Conservation (phyloP, 2,888 invertebrate species). For the Palloptera scutellata region DNA sequence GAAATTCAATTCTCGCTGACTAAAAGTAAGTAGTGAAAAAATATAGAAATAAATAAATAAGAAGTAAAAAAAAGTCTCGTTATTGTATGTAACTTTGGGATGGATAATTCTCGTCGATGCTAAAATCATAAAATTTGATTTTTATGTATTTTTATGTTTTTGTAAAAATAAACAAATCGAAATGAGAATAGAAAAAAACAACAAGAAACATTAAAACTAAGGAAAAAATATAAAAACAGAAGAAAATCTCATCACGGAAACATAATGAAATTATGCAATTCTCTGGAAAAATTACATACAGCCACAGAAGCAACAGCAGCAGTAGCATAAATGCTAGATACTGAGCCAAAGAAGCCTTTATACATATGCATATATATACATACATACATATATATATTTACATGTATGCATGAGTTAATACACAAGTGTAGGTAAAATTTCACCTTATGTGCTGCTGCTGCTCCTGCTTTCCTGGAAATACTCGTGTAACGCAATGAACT, state of each 20-base stretch:
- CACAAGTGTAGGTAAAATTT: too few species aligned
- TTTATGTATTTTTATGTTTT: conserved; percentile 30
- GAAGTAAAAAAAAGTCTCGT: neutral
- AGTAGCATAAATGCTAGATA: too few species aligned
- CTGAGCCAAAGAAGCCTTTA: too few species aligned
- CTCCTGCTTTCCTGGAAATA: neutral
- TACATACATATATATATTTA: too few species aligned
- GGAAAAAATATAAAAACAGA: neutral
- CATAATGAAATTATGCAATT: conserved; percentile 19
- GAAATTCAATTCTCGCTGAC: too few species aligned
- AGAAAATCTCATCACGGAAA: conserved; percentile 7
- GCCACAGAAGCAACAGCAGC: neutral
- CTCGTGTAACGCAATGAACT: neutral
- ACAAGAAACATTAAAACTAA: too few species aligned
- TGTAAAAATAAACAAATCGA: conserved; percentile 21
- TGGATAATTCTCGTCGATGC: neutral
- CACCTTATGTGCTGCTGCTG: too few species aligned
- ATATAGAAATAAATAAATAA: neutral
- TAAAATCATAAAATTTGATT: conserved; percentile 30
- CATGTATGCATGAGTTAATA: too few species aligned
- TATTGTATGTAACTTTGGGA: neutral
- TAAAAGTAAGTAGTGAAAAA: too few species aligned
- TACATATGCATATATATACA: too few species aligned
- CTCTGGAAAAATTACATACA: conserved; percentile 2
- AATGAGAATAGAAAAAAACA: too few species aligned